phyloP scores from a whole-genome alignment of 1,140 invertebrate genomes.

The Trichogramma pretiosum region DNA sequence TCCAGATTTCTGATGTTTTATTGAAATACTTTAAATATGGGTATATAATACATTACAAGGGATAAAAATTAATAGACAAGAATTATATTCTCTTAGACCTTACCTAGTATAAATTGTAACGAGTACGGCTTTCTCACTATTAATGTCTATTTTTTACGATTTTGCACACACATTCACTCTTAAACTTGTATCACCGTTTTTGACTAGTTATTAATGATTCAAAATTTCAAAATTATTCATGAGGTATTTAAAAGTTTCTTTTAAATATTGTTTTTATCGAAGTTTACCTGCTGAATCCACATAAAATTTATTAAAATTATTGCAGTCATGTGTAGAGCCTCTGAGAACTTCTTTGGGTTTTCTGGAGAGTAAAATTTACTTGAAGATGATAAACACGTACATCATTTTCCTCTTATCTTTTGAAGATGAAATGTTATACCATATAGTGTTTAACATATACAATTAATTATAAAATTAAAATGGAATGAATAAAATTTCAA shows the following conservation, averaged over 20 bases:
- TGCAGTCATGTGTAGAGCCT: no score
- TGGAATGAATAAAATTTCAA: not conserved
- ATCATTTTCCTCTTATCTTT: constrained; percentile 9
- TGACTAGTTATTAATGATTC: no score
- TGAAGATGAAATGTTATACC: constrained; percentile 10
- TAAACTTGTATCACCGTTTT: no score
- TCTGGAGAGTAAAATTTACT: constrained; percentile 13
- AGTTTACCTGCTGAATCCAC: constrained; percentile 35
- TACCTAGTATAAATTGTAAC: constrained; percentile 32
- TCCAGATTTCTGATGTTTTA: constrained; percentile 38
- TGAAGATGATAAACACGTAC: constrained; percentile 10
- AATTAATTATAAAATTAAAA: constrained; percentile 10
- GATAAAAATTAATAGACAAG: constrained; percentile 33
- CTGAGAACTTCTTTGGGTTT: constrained; percentile 25
- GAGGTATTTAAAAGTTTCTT: constrained; percentile 16
- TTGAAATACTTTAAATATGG: constrained; percentile 32
- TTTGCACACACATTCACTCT: constrained; percentile 16
- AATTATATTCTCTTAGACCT: constrained; percentile 28
- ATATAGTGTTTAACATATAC: no score
- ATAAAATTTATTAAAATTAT: constrained; percentile 25
- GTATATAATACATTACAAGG: constrained; percentile 39
- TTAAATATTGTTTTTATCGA: constrained; percentile 29
- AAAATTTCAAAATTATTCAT: no score
- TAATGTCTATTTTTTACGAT: constrained; percentile 12
- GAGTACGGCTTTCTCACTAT: constrained; percentile 13